phyloP scores from a whole-genome alignment of 1,140 invertebrate genomes.

The Pogonus chalceus region DNA sequence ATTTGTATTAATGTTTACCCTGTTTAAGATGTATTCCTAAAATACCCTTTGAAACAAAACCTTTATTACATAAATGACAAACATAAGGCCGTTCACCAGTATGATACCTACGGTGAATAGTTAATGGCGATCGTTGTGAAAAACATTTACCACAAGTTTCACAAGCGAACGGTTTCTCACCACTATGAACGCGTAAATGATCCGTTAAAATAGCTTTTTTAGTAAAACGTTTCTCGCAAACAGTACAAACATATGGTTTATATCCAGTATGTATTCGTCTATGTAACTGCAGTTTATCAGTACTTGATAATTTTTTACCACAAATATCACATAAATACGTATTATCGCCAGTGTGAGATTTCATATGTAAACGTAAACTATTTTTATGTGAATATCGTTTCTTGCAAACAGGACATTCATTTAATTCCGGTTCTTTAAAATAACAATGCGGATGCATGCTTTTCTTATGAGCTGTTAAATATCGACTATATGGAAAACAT shows the following conservation, averaged over 20 bases:
- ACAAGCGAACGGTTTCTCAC: slow-evolving; percentile 41
- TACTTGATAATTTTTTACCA: slow-evolving; percentile 31
- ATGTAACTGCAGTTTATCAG: slow-evolving; percentile 36
- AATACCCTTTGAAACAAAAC: slow-evolving; percentile 46
- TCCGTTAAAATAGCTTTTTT: slow-evolving; percentile 33
- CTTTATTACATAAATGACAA: slow-evolving; percentile 38
- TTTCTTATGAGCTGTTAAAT: slow-evolving; percentile 24
- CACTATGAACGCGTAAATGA: slow-evolving; percentile 39
- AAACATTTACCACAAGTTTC: slow-evolving; percentile 51
- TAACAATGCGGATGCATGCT: slow-evolving; percentile 13
- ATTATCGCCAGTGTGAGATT: slow-evolving; percentile 30
- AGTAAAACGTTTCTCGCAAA: slow-evolving; percentile 39
- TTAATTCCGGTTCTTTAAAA: slow-evolving; percentile 19
- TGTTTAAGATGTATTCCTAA: slow-evolving; percentile 49
- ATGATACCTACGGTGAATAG: slow-evolving; percentile 40
- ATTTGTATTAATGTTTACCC: slow-evolving; percentile 6
- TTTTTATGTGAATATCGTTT: slow-evolving; percentile 32
- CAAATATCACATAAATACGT: slow-evolving; percentile 32
- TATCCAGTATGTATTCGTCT: slow-evolving; percentile 44
- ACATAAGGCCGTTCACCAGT: slow-evolving; percentile 35
- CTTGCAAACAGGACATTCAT: slow-evolving; percentile 31
- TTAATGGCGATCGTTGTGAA: slow-evolving; percentile 52
- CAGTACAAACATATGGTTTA: slow-evolving; percentile 43
- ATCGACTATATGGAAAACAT: slow-evolving; percentile 41
- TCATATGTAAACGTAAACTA: slow-evolving; percentile 32